These are phyloP conservation scores for Lycaon pictus DNA, from an alignment of 2,113 vertebrate genomes.

Conservation along the genomic window DNA sequence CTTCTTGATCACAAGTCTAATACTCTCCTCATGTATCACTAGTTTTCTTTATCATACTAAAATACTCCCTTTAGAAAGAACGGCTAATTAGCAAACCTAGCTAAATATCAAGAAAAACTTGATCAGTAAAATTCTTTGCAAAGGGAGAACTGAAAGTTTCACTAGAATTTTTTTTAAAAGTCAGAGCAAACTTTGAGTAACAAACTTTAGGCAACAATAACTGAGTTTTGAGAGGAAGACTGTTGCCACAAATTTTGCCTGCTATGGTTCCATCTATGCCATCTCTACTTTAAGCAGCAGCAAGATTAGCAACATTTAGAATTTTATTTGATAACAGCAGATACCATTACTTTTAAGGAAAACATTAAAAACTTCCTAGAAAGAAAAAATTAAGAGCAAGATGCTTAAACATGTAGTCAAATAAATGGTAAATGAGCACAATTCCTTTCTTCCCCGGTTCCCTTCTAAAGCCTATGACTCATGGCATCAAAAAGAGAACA, in stretches of 20 bases:
- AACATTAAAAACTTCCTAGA: neutral
- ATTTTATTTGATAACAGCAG: neutral
- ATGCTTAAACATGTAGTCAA: neutral
- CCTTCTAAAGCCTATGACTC: neutral
- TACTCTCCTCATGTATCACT: neutral
- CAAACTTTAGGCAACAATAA: neutral
- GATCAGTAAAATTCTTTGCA: neutral
- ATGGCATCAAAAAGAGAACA: neutral
- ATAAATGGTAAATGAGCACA: neutral
- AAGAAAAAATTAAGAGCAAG: constrained; percentile 15
- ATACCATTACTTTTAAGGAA: constrained; percentile 17
- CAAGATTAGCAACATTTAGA: constrained; percentile 26
- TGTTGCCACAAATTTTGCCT: neutral
- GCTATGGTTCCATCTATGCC: neutral
- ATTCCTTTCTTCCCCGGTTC: neutral
- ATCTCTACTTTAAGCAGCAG: neutral
- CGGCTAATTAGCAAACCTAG: neutral
- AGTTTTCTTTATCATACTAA: neutral
- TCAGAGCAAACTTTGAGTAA: neutral
- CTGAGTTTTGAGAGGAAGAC: neutral
- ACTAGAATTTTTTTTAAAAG: neutral
- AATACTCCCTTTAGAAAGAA: neutral
- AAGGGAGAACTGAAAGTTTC: neutral
- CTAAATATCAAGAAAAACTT: neutral
- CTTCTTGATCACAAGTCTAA: neutral